Evolutionary conservation across 2,113 vertebrate genomes (phyloP).

Genomic region (Catharus bicknelli): DNA sequence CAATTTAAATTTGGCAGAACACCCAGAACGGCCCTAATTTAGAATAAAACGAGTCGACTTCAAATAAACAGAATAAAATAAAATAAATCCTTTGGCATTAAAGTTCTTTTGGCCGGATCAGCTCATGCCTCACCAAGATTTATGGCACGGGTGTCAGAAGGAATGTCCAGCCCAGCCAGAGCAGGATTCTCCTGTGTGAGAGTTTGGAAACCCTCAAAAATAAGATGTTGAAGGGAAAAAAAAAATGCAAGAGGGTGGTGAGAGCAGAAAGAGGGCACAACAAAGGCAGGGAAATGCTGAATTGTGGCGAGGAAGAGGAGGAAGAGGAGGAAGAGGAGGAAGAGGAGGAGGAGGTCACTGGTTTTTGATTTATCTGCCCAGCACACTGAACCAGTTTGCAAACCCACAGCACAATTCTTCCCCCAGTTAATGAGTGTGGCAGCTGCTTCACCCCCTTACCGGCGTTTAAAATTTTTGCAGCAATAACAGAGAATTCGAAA

Average conservation of each 20-base stretch:
- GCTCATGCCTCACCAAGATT: neutral
- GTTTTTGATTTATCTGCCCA: neutral
- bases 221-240: neutral
- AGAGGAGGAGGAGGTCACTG: neutral
- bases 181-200: neutral
- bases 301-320: neutral
- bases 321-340: neutral
- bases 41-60: constrained; percentile 21
- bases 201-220: neutral
- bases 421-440: constrained; percentile 20
- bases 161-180: neutral
- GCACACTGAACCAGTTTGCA: neutral
- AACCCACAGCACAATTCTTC: neutral
- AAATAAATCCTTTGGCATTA: constrained; percentile 46
- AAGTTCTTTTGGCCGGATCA: neutral
- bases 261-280: neutral
- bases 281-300: neutral
- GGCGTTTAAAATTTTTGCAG: constrained; percentile 52
- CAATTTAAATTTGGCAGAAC: neutral
- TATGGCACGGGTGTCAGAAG: neutral
- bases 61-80: constrained; percentile 48
- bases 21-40: constrained; percentile 20
- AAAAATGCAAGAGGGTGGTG: neutral
- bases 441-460: neutral
- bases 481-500: constrained; percentile 56